These are phyloP conservation scores for Marronus borbonicus DNA, from an alignment of 2,888 invertebrate genomes.

Conservation along the genomic window DNA sequence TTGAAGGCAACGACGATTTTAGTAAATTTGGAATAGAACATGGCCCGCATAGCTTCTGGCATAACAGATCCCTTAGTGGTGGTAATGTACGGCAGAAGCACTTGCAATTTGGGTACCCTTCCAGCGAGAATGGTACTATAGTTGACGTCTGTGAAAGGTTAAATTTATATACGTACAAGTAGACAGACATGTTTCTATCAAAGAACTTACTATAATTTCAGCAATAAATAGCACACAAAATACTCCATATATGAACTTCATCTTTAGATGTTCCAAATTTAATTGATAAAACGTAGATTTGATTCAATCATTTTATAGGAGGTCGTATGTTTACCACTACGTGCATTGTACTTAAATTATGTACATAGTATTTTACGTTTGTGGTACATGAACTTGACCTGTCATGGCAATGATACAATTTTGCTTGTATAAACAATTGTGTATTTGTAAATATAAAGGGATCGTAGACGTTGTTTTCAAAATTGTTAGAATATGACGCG, in stretches of 20 bases:
- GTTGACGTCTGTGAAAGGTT: conserved; percentile 34
- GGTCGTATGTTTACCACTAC: conserved; percentile 5
- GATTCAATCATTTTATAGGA: conserved; percentile 5
- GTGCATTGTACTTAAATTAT: conserved; percentile 25
- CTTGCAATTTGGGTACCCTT: conserved; percentile 43
- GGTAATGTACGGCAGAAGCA: conserved; percentile 45
- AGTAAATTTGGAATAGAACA: neutral
- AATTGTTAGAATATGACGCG: neutral
- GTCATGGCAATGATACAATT: neutral
- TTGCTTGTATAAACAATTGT: neutral
- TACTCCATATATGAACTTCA: neutral
- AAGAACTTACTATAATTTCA: conserved; percentile 25
- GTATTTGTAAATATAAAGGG: neutral
- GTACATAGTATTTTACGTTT: neutral
- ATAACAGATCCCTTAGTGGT: conserved; percentile 17
- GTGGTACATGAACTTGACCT: conserved; percentile 17
- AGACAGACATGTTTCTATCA: too few relatives aligned
- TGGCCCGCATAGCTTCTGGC: conserved; percentile 27
- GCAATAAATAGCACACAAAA: conserved; percentile 7
- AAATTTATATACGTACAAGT: neutral
- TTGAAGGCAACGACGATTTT: neutral
- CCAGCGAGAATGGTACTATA: conserved; percentile 18
- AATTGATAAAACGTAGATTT: neutral
- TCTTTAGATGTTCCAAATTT: neutral
- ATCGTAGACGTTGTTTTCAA: neutral